Base-by-base conservation (phyloP, 2,113 vertebrate species). In the Excalfactoria chinensis region DNA sequence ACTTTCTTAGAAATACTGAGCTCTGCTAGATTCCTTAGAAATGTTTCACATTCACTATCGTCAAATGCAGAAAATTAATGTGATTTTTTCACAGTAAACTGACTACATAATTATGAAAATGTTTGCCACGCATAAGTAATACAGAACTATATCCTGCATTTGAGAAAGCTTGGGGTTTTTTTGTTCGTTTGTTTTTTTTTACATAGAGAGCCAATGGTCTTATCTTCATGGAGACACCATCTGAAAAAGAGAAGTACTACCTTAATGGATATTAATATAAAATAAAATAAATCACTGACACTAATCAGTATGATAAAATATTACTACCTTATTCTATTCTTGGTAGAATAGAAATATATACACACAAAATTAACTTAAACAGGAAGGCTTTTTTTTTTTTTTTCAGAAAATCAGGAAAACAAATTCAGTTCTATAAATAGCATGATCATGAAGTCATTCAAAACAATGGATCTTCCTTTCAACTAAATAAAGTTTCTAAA, bases 311-410 rank as follows among this genome's bases (percentile, higher is more conserved):
- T 62, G 82, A 96, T 97, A 94, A 97, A 97, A 97, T 97, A 97
- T 97, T 96, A 97, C 96, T 92, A 78, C 77, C 35, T 20, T 83
- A 58, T n/a, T 85, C 93, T 95, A 78, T 93, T 97, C 48, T 97
- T 92, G 55, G 92, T 88, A 93, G 79, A 92, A 89, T 58, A 72
- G 58, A 44, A 78, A 83, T 95, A 94, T 95, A 90, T 64, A 83
- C 60, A 93, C 81, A 74, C 75, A 93, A 96, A 97, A 93, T 96
- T 98, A 86, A 97, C 93, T 97, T 93, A 96, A 98, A 97, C 98
- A 98, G 98, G 98, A 98, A 99, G 98, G 96, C 97, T 97, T 96
- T 96, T 98, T 51, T 51, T 51, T 51, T 49, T 51, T 53, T 98
- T 98, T 98, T 93, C 82, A 94, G 81, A 90, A 97, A 96, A 96